phyloP scores from a whole-genome alignment of 2,113 vertebrate genomes.

The Charadrius vociferus region DNA sequence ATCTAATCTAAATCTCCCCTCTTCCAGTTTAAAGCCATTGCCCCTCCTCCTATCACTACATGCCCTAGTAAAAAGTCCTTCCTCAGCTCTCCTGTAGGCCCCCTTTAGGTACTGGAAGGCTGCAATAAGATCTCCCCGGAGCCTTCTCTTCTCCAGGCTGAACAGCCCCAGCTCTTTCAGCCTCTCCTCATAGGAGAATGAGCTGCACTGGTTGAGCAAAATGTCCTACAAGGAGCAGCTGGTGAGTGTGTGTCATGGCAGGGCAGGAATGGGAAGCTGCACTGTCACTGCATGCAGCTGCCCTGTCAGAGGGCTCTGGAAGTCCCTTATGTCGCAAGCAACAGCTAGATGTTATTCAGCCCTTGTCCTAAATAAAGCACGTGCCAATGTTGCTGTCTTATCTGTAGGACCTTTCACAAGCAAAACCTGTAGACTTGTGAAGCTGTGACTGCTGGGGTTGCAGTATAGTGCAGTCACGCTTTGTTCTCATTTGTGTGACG shows the following conservation, averaged over 20 bases:
- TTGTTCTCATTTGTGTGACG: background rate
- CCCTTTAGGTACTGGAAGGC: no score
- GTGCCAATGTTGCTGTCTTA: background rate
- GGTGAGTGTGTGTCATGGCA: fast-evolving
- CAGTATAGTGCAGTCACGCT: background rate
- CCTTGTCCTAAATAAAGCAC: background rate
- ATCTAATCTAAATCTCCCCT: no score
- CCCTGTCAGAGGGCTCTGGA: background rate
- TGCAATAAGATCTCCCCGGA: no score
- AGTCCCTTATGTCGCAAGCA: background rate
- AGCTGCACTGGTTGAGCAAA: background rate
- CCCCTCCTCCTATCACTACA: no score
- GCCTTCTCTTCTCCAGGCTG: no score
- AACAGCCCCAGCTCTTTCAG: no score
- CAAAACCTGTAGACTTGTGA: background rate
- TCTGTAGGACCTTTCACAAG: background rate
- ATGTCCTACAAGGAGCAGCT: background rate
- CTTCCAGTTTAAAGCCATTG: no score
- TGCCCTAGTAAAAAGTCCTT: no score
- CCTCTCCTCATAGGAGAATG: no score
- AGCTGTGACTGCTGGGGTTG: background rate
- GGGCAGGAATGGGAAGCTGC: background rate
- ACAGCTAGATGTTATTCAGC: background rate
- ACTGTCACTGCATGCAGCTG: background rate
- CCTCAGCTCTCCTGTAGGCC: no score